A percentile compares a stretch with the other conserved stretches of the same genome.
phyloP scores from a whole-genome alignment of 2,888 invertebrate genomes.

The Camponotus fellah region DNA sequence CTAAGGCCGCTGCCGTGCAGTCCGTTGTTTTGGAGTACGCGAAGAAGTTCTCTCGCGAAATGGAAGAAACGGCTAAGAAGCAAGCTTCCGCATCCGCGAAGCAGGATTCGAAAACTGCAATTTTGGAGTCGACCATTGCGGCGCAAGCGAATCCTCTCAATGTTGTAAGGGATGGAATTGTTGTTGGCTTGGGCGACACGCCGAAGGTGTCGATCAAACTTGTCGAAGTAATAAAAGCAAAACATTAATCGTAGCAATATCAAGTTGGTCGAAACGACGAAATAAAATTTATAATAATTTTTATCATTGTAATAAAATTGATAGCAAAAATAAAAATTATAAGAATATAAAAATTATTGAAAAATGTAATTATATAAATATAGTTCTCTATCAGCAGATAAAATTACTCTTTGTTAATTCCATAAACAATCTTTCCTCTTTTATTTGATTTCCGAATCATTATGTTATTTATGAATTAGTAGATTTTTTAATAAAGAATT shows the following conservation, averaged over 20 bases:
- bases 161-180: constrained; percentile 32
- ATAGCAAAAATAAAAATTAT: not conserved
- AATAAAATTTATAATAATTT: not conserved
- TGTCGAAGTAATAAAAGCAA: not conserved
- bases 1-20: not conserved
- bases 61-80: not conserved
- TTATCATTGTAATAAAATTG: not conserved
- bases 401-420: not conserved
- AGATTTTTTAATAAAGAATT: too few relatives aligned
- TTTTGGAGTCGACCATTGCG: constrained; percentile 5
- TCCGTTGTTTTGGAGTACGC: not conserved
- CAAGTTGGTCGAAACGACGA: not conserved
- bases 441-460: not conserved
- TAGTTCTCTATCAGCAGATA: constrained; percentile 3
- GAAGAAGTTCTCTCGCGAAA: not conserved
- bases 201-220: not conserved
- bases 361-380: not conserved
- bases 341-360: not conserved
- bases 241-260: not conserved
- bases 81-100: not conserved
- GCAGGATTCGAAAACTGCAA: not conserved
- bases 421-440: not conserved
- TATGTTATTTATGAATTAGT: not conserved
- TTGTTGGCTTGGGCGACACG: constrained; percentile 29
- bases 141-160: not conserved